Percentiles rank a stretch among this genome's conserved stretches.
Conservation (phyloP, 2,113 vertebrate genomes). For the Clarias gariepinus region DNA sequence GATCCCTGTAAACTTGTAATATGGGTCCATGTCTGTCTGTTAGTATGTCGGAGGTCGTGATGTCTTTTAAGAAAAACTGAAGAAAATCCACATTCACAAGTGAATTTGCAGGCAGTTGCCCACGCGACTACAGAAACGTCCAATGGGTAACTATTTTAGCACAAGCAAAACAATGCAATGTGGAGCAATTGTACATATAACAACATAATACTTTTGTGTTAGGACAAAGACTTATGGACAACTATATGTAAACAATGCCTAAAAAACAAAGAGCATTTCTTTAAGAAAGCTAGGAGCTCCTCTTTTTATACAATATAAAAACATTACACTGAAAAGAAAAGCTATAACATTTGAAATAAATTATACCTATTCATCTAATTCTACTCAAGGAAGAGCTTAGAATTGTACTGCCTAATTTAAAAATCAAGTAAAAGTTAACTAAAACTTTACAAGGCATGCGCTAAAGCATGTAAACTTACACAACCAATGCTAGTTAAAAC, state of each 20-base stretch:
- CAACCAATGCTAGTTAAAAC: constrained; percentile 30
- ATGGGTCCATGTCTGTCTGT: constrained; percentile 55
- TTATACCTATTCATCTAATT: constrained; percentile 65
- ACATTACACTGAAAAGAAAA: constrained; percentile 64
- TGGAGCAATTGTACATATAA: constrained; percentile 26
- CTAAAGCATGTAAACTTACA: constrained; percentile 70
- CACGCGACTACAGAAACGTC: constrained; percentile 28
- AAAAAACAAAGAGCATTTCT: constrained; percentile 48
- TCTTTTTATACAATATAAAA: constrained; percentile 53
- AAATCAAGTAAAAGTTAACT: constrained; percentile 59
- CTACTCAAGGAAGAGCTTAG: constrained; percentile 55
- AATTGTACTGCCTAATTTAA: constrained; percentile 47
- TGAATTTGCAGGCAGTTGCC: constrained; percentile 21
- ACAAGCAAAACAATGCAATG: constrained; percentile 26
- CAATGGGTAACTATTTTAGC: not conserved
- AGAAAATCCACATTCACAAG: constrained; percentile 2
- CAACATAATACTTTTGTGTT: constrained; percentile 35
- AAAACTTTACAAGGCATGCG: constrained; percentile 67
- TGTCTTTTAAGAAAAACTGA: not conserved
- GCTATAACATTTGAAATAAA: constrained; percentile 74
- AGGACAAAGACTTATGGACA: constrained; percentile 44
- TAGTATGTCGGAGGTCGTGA: constrained; percentile 3
- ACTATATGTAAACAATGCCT: constrained; percentile 57
- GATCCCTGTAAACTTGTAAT: constrained; percentile 71
- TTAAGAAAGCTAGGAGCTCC: constrained; percentile 45